Evolutionary conservation across 2,888 invertebrate genomes (phyloP), one percentile per base, ranked within the genome.

Genomic region (Alcis repandata): DNA sequence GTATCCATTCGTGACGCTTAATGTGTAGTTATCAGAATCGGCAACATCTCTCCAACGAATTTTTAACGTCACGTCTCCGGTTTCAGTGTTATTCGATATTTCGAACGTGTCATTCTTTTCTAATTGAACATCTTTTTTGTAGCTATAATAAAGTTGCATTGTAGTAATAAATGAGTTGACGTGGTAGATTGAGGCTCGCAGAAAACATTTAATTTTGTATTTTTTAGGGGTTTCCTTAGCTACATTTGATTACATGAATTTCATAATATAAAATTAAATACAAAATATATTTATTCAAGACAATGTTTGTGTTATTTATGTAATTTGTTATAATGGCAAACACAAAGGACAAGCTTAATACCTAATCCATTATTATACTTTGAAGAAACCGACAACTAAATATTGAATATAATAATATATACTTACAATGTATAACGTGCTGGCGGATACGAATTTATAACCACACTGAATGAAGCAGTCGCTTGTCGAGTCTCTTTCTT

Each of bases 11-110:
- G 45, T 67, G 6, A 83, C 87, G 0, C 77, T 69, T 1, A 91
- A 58, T 0, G 89, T 90, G 57, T 91, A 92, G 49, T 84, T 86
- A 11, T 75, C 92, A 0, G 83, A 82, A 51, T 92, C 90, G 0
- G 68, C 59, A 1, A 89, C 75, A 11, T 67, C 71, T n/a, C 81
- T 17, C 11, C 80, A 59, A 0, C 3, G 46, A 15, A 90, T 84
- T 0, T 7, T 63, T 33, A 89, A 68, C 9, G 56, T 58, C 3
- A 77, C 63, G 9, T 77, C 72, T 2, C 67, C 70, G 4, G 6
- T 36, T 2, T 2, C 8, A 1, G 6, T 6, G 10, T 17, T 33
- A 1, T 49, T 17, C 15, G 1, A 59, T 63, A 2, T 3, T 6
- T 46, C 11, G 0, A 6, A 59, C 0, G 3, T 40, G 7, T 64